Evolutionary conservation across 2,113 vertebrate genomes (phyloP).

Genomic region (Columbina picui): DNA sequence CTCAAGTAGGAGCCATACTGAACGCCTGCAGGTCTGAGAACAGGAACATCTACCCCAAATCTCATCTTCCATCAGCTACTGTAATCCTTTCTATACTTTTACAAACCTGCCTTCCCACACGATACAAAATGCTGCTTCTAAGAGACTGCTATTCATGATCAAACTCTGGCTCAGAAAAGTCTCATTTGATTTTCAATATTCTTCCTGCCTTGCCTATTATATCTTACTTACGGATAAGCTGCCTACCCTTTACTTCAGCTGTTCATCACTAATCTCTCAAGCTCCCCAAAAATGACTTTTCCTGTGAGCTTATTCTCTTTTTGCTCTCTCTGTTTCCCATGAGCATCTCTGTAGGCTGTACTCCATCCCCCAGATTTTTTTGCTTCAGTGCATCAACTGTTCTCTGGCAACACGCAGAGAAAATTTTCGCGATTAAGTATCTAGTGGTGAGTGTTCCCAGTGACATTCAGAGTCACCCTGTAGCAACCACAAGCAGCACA

Average conservation of each 20-base stretch:
- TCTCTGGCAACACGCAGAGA: neutral
- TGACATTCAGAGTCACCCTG: neutral
- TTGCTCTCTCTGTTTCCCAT: neutral
- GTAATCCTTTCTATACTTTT: neutral
- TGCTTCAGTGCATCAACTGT: neutral
- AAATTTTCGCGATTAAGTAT: neutral
- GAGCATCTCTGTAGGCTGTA: neutral
- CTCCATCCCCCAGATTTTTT: neutral
- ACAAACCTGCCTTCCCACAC: neutral
- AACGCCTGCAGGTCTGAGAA: neutral
- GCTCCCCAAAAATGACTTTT: neutral
- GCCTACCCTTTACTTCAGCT: neutral
- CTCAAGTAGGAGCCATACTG: neutral
- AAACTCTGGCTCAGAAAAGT: neutral
- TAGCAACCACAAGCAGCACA: neutral
- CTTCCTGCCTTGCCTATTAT: neutral
- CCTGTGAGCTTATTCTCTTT: neutral
- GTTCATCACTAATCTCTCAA: neutral
- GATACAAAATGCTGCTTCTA: neutral
- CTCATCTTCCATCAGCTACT: neutral
- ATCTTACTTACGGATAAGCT: neutral
- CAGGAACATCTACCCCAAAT: neutral
- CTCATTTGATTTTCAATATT: neutral
- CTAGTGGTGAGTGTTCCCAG: neutral
- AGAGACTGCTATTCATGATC: neutral